phyloP scores from a whole-genome alignment of 2,888 invertebrate species.

The Meteorus colon region DNA sequence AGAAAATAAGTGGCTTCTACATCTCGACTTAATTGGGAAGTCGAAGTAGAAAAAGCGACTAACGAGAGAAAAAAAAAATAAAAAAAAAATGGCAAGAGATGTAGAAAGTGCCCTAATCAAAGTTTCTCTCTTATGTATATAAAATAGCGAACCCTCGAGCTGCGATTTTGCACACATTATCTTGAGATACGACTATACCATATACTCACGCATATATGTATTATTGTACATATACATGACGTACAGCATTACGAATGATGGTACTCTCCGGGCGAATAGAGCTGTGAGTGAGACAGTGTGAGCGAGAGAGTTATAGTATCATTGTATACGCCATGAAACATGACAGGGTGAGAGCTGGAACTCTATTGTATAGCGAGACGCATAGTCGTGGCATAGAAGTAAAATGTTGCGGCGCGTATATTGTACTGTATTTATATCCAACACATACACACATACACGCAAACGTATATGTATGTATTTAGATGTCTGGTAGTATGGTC shows the following conservation, averaged over 20 bases:
- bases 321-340: conserved; percentile 69
- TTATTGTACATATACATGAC: background rate
- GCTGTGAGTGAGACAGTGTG: conserved; percentile 41
- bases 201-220: background rate
- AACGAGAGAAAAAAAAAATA: conserved; percentile 3
- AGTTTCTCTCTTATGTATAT: conserved; percentile 37
- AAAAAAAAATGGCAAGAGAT: conserved; percentile 20
- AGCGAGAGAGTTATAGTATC: conserved; percentile 64
- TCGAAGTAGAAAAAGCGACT: background rate
- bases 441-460: no score
- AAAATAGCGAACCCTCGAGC: conserved; percentile 2
- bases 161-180: conserved; percentile 62
- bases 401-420: conserved; percentile 14
- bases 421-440: background rate
- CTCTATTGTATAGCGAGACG: conserved; percentile 68
- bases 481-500: background rate
- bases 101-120: conserved; percentile 51
- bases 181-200: conserved; percentile 65
- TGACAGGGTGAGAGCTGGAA: conserved; percentile 62
- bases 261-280: conserved; percentile 53
- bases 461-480: no score
- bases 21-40: conserved; percentile 8
- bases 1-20: conserved; percentile 9
- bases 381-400: conserved; percentile 54
- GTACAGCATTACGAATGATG: conserved; percentile 50